Conservation (phyloP, 1,140 invertebrate genomes). For the Leptonema lineaticorne region DNA sequence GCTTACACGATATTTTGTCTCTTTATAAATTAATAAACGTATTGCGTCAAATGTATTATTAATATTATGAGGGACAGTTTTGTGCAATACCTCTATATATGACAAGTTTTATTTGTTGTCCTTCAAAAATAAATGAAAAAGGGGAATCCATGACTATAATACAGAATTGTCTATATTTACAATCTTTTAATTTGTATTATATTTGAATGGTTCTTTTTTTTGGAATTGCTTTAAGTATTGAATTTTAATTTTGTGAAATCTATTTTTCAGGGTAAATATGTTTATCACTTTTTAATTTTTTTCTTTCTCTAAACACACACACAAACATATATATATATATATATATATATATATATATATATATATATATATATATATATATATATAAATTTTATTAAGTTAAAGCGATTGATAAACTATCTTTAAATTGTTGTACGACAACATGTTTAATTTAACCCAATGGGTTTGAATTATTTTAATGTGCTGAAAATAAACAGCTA, state of each 20-base stretch:
- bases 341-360: not conserved
- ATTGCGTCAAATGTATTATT: no score
- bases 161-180: no score
- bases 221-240: not conserved
- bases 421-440: constrained; percentile 21
- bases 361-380: not conserved
- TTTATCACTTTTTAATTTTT: not conserved
- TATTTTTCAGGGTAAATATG: not conserved
- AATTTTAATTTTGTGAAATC: not conserved
- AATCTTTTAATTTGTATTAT: no score
- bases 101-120: no score
- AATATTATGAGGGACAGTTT: no score
- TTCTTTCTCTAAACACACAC: not conserved
- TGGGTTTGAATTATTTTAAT: constrained; percentile 20
- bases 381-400: not conserved
- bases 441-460: constrained; percentile 26
- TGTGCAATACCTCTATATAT: no score
- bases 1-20: no score
- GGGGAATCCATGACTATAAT: no score
- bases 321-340: not conserved
- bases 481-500: not conserved
- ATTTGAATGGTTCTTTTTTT: not conserved
- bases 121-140: no score
- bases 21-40: no score
- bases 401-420: not conserved